phyloP scores from a whole-genome alignment of 2,113 vertebrate genomes.

The Phycodurus eques region DNA sequence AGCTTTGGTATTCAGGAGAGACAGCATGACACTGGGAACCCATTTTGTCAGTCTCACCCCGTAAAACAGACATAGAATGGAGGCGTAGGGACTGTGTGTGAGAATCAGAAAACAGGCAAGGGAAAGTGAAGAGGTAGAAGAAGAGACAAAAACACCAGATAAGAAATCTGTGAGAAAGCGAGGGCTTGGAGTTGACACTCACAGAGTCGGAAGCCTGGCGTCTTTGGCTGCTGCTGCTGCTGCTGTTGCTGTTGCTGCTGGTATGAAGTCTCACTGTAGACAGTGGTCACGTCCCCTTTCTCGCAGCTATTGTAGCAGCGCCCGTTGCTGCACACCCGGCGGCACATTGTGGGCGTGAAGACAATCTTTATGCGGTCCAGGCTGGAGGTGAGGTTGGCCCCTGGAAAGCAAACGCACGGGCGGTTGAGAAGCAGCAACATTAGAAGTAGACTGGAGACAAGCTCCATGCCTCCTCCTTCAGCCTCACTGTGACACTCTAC shows the following conservation, averaged over 20 bases:
- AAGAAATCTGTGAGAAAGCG: constrained; percentile 5
- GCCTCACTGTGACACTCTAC: constrained; percentile 59
- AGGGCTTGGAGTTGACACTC: constrained; percentile 56
- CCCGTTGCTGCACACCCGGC: constrained; percentile 65
- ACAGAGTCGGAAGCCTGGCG: constrained; percentile 77
- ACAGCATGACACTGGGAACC: constrained; percentile 50
- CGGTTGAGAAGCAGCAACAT: constrained; percentile 57
- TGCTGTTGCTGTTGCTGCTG: constrained; percentile 49
- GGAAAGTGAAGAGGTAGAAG: constrained; percentile 14
- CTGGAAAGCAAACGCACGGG: constrained; percentile 64
- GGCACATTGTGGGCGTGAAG: constrained; percentile 78
- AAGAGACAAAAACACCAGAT: constrained; percentile 10
- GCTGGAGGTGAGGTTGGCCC: constrained; percentile 74
- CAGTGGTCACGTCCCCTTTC: constrained; percentile 76
- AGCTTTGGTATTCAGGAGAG: constrained; percentile 40
- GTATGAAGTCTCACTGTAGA: constrained; percentile 73
- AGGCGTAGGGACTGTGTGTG: constrained; percentile 27
- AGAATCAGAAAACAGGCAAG: constrained; percentile 25
- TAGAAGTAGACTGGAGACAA: constrained; percentile 46
- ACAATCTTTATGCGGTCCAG: constrained; percentile 79
- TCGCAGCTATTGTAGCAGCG: constrained; percentile 76
- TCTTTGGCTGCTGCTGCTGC: constrained; percentile 56
- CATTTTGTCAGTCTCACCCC: constrained; percentile 47
- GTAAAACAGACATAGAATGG: constrained; percentile 42
- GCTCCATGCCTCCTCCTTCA: constrained; percentile 65